Percentiles rank a stretch among this genome's conserved stretches.
Conservation (phyloP, 92 coral and sea anemone species). For the Bergia sp. region DNA sequence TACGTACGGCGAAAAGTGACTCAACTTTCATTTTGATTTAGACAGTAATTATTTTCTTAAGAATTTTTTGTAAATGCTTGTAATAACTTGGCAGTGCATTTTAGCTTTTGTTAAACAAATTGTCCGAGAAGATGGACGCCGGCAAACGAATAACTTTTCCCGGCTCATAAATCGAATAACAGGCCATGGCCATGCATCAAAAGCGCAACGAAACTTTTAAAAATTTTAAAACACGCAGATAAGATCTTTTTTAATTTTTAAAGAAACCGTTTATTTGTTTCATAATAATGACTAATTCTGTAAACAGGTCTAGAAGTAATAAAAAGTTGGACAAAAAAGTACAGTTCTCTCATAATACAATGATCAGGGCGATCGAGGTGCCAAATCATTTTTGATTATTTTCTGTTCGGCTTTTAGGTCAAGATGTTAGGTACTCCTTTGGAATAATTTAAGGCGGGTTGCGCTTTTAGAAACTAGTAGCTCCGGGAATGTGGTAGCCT, state of each 20-base stretch:
- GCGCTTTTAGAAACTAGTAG: too few species aligned
- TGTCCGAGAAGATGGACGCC: not conserved
- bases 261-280: too few species aligned
- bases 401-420: not conserved
- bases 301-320: not conserved
- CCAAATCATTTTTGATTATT: not conserved
- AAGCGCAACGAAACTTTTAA: not conserved
- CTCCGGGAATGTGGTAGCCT: not conserved
- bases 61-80: not conserved
- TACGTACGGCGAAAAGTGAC: not conserved
- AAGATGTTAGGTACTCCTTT: not conserved
- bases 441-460: not conserved
- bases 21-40: not conserved
- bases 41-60: not conserved
- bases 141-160: too few species aligned
- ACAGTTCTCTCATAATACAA: not conserved
- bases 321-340: too few species aligned
- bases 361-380: not conserved
- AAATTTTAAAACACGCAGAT: not conserved
- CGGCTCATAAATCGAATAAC: too few species aligned
- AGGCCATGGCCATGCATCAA: not conserved
- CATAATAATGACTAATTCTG: not conserved
- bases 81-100: not conserved
- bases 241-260: too few species aligned
- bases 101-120: not conserved